Conservation (phyloP, 2,113 vertebrate genomes). For the Phaethornis superciliosus region DNA sequence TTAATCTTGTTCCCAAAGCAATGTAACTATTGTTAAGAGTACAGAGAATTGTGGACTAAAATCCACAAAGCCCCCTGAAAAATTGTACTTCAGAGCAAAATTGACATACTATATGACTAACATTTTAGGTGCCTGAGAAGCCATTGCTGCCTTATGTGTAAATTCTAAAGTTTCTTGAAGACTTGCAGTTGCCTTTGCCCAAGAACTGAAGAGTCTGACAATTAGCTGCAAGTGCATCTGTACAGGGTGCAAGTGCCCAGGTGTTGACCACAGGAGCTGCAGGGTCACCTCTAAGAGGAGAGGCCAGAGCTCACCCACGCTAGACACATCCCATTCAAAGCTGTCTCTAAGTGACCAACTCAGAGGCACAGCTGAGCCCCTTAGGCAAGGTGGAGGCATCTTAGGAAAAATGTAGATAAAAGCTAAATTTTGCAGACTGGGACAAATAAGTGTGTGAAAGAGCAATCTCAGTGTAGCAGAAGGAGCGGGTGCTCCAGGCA, state of each 20-base stretch:
- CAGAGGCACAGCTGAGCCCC: neutral
- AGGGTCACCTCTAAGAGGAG: neutral
- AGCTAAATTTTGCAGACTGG: neutral
- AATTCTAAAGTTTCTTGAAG: neutral
- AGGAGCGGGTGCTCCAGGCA: neutral
- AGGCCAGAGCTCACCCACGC: no score
- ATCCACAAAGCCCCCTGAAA: neutral
- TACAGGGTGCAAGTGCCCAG: neutral
- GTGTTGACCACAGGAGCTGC: neutral
- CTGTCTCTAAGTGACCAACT: no score
- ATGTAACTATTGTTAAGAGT: neutral
- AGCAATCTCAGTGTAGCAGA: neutral
- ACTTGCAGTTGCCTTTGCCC: neutral
- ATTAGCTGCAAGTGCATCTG: neutral
- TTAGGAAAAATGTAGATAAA: neutral
- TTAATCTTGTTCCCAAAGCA: neutral
- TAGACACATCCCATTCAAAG: no score
- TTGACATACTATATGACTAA: neutral
- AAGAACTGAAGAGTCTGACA: neutral
- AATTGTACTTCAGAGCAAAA: neutral
- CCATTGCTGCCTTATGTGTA: neutral
- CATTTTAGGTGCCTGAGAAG: neutral
- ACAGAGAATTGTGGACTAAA: neutral
- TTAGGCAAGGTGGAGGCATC: neutral
- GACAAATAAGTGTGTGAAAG: neutral